Percentiles rank a stretch among this genome's conserved stretches.
These are phyloP conservation scores for Gnathonemus longibarbis DNA, from an alignment of 2,113 vertebrate genomes.

Conservation along the genomic window DNA sequence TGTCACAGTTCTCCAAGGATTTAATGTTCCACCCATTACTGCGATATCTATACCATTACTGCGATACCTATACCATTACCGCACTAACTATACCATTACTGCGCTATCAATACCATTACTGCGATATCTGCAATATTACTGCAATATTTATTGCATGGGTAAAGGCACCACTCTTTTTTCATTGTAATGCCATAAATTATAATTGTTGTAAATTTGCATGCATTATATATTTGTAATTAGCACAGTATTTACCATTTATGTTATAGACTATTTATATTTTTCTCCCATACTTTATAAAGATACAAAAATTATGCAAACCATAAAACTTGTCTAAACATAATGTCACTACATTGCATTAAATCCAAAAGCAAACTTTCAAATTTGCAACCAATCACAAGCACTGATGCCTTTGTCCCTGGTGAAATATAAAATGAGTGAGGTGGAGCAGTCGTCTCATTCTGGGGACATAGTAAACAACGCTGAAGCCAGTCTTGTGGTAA, in stretches of 20 bases:
- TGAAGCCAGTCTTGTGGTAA: background rate
- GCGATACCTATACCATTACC: background rate
- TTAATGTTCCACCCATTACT: background rate
- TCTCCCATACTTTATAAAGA: conserved; percentile 5
- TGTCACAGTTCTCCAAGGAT: background rate
- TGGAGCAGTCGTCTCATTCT: background rate
- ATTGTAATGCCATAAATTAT: background rate
- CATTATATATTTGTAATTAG: background rate
- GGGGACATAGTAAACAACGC: background rate
- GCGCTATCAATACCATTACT: too few relatives aligned
- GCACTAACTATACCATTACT: background rate
- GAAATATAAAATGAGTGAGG: background rate
- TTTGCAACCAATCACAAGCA: background rate
- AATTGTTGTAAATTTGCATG: background rate
- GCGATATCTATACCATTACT: background rate
- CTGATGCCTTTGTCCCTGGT: background rate
- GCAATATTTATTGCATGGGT: background rate
- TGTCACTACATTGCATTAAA: background rate
- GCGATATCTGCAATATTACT: background rate
- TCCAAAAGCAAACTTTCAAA: background rate
- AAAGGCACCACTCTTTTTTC: background rate
- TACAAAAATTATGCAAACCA: background rate
- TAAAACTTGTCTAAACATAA: background rate
- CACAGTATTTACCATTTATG: background rate
- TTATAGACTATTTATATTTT: background rate